Evolutionary conservation across 2,113 vertebrate genomes (phyloP).

Genomic region (Malurus cyaneus): DNA sequence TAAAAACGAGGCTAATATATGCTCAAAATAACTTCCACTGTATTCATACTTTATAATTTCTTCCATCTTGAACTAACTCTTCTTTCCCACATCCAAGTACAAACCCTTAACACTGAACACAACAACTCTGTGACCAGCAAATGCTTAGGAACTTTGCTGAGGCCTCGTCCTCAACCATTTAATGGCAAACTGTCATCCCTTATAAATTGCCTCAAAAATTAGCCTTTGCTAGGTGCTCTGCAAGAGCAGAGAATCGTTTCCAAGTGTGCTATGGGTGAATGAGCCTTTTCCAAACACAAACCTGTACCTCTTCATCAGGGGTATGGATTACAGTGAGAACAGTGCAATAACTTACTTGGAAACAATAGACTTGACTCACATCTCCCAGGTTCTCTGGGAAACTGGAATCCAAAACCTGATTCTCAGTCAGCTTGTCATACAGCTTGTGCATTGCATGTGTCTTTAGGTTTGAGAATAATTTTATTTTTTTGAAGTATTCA

Average conservation of each 20-base stretch:
- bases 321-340: neutral
- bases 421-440: neutral
- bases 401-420: neutral
- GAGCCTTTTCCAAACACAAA: neutral
- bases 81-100: neutral
- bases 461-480: neutral
- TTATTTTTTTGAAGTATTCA: neutral
- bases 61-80: neutral
- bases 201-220: neutral
- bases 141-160: neutral
- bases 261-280: neutral
- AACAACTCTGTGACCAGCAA: neutral
- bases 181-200: neutral
- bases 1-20: neutral
- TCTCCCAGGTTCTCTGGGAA: neutral
- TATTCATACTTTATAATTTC: neutral
- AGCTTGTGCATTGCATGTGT: neutral
- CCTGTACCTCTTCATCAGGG: neutral
- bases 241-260: neutral
- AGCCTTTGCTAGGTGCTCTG: neutral
- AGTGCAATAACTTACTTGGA: neutral
- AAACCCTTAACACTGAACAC: neutral
- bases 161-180: neutral
- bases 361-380: neutral
- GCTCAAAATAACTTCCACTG: neutral